phyloP scores from a whole-genome alignment of 2,113 vertebrate genomes.

The Mobula birostris region DNA sequence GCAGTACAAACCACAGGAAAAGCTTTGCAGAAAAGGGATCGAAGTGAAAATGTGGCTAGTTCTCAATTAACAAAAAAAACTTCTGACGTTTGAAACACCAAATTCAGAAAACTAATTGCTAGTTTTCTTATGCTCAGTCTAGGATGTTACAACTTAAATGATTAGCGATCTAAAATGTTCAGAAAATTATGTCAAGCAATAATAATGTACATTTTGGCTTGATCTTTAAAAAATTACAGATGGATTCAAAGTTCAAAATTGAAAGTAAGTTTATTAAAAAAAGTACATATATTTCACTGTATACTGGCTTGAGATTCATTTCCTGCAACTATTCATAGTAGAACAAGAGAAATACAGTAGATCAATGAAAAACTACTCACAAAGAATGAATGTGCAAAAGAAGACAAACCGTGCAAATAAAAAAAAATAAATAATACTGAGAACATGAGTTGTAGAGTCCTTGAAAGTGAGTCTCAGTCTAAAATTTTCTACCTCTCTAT shows the following conservation, averaged over 20 bases:
- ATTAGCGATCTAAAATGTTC: neutral
- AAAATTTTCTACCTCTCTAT: too few relatives aligned
- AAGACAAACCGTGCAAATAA: too few relatives aligned
- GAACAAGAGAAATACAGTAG: too few relatives aligned
- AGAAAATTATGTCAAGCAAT: neutral
- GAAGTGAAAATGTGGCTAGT: conserved; percentile 22
- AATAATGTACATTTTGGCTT: neutral
- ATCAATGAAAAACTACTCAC: too few relatives aligned
- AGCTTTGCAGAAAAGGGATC: neutral
- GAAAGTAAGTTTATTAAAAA: too few relatives aligned
- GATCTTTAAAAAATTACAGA: neutral
- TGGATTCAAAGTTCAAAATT: neutral
- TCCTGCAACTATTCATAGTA: too few relatives aligned
- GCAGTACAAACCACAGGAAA: conserved; percentile 37
- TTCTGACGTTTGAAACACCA: neutral
- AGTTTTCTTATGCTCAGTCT: neutral
- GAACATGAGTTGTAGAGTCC: too few relatives aligned
- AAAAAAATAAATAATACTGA: too few relatives aligned
- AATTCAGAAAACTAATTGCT: neutral
- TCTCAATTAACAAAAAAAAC: conserved; percentile 26
- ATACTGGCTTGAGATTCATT: too few relatives aligned
- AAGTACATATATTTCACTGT: too few relatives aligned
- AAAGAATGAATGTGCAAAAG: too few relatives aligned
- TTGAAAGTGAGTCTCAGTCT: too few relatives aligned
- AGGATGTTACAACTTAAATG: neutral